Percentiles rank a stretch among this genome's conserved stretches.
These are phyloP conservation scores for Cryptotis parvus DNA, from an alignment of 2,113 vertebrate genomes.

Conservation along the genomic window DNA sequence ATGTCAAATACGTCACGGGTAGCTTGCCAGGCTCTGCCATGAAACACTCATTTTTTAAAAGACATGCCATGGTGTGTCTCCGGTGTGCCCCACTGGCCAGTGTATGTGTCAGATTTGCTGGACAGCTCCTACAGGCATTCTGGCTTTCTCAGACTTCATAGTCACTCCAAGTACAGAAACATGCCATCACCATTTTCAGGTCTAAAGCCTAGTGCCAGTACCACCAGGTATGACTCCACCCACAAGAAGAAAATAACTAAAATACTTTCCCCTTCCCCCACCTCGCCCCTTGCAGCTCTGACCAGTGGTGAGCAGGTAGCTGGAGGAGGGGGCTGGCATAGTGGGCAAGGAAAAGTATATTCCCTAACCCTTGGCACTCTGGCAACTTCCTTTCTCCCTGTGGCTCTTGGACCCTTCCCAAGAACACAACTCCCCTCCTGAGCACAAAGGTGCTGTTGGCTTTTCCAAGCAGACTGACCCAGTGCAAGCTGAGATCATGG, in stretches of 20 bases:
- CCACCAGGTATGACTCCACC: too few species aligned
- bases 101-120: background rate
- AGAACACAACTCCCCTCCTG: background rate
- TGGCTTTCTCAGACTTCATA: background rate
- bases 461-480: background rate
- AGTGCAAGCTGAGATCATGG: background rate
- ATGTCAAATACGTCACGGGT: too few species aligned
- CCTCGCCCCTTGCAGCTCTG: background rate
- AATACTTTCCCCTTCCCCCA: background rate
- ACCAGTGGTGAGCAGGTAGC: background rate
- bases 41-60: background rate
- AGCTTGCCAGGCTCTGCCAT: too few species aligned
- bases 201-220: background rate
- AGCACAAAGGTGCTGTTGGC: background rate
- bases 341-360: background rate
- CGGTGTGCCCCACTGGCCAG: background rate
- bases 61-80: background rate
- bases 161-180: background rate
- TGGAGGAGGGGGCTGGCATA: background rate
- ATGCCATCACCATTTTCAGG: background rate
- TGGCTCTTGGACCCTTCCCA: background rate
- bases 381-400: background rate
- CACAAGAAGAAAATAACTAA: too few species aligned
- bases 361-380: background rate
- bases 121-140: background rate